Percentiles rank a stretch among this genome's conserved stretches.
Evolutionary conservation across 2,888 invertebrate species (phyloP).

Genomic region (Xestobium rufovillosum): DNA sequence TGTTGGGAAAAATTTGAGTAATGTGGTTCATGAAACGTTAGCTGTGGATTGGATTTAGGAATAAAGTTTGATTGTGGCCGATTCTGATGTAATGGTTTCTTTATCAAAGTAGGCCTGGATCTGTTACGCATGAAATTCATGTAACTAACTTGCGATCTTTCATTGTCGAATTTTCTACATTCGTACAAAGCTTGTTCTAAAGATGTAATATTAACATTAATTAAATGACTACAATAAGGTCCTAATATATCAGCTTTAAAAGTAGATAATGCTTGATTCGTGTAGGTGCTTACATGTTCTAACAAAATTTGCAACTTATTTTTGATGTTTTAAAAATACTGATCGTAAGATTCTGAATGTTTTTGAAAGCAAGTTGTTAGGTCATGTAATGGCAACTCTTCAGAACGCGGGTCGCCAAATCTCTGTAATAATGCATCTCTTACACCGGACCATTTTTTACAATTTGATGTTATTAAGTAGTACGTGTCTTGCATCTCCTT

Average conservation of each 20-base stretch:
- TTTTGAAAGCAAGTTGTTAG: constrained; percentile 12
- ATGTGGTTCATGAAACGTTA: background rate
- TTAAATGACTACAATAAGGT: constrained; percentile 16
- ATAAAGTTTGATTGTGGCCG: background rate
- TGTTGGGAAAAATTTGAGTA: background rate
- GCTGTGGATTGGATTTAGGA: background rate
- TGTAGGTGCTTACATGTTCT: constrained; percentile 15
- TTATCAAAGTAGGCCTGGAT: constrained; percentile 2
- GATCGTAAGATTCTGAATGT: constrained; percentile 11
- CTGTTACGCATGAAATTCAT: constrained; percentile 11
- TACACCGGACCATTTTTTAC: constrained; percentile 8
- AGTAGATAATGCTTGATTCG: constrained; percentile 10
- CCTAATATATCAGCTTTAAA: constrained; percentile 15
- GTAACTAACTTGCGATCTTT: constrained; percentile 16
- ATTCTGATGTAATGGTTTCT: constrained; percentile 7
- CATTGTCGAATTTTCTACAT: constrained; percentile 18
- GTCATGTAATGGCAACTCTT: constrained; percentile 11
- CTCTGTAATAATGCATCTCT: constrained; percentile 11
- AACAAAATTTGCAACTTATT: constrained; percentile 15
- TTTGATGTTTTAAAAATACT: constrained; percentile 17
- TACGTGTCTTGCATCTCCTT: constrained; percentile 8
- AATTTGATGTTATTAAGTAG: constrained; percentile 4
- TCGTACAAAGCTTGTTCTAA: constrained; percentile 16
- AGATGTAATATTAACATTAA: constrained; percentile 10
- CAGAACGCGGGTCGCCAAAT: constrained; percentile 12